Conservation (phyloP, 1,140 invertebrate genomes). For the Drosophila obscura region DNA sequence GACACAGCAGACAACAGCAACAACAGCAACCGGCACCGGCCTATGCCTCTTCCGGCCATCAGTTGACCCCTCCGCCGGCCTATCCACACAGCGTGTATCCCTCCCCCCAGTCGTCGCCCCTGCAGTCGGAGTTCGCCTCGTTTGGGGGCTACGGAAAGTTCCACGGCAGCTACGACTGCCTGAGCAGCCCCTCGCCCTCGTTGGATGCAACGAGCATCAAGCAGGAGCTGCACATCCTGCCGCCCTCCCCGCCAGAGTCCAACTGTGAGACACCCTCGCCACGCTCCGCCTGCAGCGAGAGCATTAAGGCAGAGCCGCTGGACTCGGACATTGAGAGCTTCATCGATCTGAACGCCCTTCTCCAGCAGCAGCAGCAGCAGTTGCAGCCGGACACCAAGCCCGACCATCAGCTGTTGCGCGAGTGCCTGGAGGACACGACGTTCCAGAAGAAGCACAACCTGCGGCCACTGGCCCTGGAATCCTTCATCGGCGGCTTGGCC, state of each 20-base stretch:
- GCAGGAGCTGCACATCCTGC: slow-evolving; percentile 80
- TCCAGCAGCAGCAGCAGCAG: slow-evolving; percentile 59
- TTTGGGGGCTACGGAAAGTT: slow-evolving; percentile 50
- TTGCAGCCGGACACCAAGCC: slow-evolving; percentile 78
- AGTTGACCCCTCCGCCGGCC: slow-evolving; percentile 72
- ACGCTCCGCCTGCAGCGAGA: slow-evolving; percentile 56
- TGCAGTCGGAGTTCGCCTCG: slow-evolving; percentile 73
- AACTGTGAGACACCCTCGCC: slow-evolving; percentile 83
- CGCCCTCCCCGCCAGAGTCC: slow-evolving; percentile 83
- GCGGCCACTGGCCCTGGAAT: slow-evolving; percentile 88
- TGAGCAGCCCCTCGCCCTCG: slow-evolving; percentile 78
- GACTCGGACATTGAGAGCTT: slow-evolving; percentile 77
- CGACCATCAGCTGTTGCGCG: slow-evolving; percentile 91
- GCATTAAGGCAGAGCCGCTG: slow-evolving; percentile 78
- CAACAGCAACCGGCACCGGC: slow-evolving; percentile 17
- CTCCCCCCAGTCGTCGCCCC: slow-evolving; percentile 77
- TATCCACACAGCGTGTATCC: slow-evolving; percentile 77
- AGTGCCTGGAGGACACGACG: slow-evolving; percentile 91
- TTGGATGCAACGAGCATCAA: slow-evolving; percentile 74
- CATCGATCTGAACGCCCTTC: slow-evolving; percentile 78
- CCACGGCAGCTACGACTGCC: slow-evolving; percentile 67
- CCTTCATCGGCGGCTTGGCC: slow-evolving; percentile 85
- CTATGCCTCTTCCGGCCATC: slow-evolving; percentile 40
- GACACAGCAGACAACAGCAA: slow-evolving; percentile 41
- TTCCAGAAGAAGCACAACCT: slow-evolving; percentile 93